Evolutionary conservation across 2,888 invertebrate genomes (phyloP).

Genomic region (Rhingia campestris): DNA sequence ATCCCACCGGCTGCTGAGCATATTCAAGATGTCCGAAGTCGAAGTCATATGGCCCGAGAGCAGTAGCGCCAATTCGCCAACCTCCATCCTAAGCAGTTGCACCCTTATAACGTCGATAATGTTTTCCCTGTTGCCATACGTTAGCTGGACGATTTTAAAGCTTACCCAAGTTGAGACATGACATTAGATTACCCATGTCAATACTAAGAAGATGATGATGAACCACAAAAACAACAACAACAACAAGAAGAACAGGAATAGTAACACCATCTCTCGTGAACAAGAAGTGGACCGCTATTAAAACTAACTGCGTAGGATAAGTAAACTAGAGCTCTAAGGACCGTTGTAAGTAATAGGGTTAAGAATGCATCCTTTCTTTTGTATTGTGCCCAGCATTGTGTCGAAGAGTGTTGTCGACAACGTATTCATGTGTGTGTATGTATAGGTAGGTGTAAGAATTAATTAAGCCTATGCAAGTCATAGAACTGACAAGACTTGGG

Average conservation of each 20-base stretch:
- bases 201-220: slow-evolving; percentile 13
- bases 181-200: slow-evolving; percentile 58
- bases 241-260: slow-evolving; percentile 9
- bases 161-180: slow-evolving; percentile 55
- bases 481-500: slow-evolving; percentile 25
- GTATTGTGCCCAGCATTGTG: slow-evolving; percentile 5
- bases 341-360: slow-evolving; percentile 56
- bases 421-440: slow-evolving; percentile 34
- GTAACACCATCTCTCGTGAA: slow-evolving; percentile 12
- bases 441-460: slow-evolving; percentile 38
- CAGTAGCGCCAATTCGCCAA: slow-evolving; percentile 77
- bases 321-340: slow-evolving; percentile 56
- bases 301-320: slow-evolving; percentile 69
- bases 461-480: slow-evolving; percentile 41
- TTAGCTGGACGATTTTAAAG: slow-evolving; percentile 68
- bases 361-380: slow-evolving; percentile 38
- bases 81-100: slow-evolving; percentile 52
- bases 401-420: slow-evolving; percentile 8
- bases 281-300: slow-evolving; percentile 57
- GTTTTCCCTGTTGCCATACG: slow-evolving; percentile 66
- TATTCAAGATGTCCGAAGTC: slow-evolving; percentile 96
- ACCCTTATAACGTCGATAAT: slow-evolving; percentile 61
- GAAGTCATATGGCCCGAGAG: slow-evolving; percentile 90
- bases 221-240: background rate
- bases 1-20: slow-evolving; percentile 93